Evolutionary conservation across 2,113 vertebrate species (phyloP).

Genomic region (Catharus bicknelli): DNA sequence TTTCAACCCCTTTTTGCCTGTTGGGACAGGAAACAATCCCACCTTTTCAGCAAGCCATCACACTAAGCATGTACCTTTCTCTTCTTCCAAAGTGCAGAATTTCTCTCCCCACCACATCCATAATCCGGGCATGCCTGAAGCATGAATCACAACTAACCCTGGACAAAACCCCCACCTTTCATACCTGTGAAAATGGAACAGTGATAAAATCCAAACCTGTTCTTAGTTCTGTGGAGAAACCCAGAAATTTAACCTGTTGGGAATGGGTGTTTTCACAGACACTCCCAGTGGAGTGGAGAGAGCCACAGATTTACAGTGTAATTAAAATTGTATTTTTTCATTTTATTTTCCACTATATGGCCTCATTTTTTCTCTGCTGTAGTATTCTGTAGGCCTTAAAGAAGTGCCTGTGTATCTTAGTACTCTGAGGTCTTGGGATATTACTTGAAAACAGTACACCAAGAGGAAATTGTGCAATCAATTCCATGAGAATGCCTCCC

Average conservation of each 20-base stretch:
- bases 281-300: not conserved
- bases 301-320: conserved; percentile 31
- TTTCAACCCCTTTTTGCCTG: not conserved
- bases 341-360: not conserved
- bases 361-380: not conserved
- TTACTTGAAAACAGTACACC: conserved; percentile 64
- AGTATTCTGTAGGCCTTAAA: conserved; percentile 35
- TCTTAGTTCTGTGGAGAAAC: not conserved
- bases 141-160: not conserved
- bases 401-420: conserved; percentile 33
- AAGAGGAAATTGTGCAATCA: conserved; percentile 67
- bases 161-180: not conserved
- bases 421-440: conserved; percentile 51
- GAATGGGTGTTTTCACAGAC: conserved; percentile 14
- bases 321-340: conserved; percentile 24
- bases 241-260: not conserved
- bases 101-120: not conserved
- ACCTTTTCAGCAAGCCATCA: not conserved
- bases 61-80: not conserved
- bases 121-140: not conserved
- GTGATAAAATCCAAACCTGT: not conserved
- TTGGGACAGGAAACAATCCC: not conserved
- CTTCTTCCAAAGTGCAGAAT: not conserved
- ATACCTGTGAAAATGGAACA: not conserved
- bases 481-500: conserved; percentile 58